Base-by-base conservation (phyloP, 2,888 invertebrate species). In the Mactromeris polynyma region DNA sequence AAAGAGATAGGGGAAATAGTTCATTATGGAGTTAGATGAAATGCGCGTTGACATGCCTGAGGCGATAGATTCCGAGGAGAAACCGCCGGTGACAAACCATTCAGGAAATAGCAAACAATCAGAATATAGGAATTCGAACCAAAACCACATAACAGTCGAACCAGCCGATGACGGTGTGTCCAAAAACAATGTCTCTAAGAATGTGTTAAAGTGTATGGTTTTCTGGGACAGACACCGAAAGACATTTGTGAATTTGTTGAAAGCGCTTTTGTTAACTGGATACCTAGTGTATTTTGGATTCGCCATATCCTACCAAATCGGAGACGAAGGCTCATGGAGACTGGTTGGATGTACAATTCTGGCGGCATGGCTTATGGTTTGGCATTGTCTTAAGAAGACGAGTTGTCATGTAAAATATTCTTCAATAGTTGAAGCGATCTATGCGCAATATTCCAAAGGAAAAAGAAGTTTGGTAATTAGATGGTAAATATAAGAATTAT, bases 291-390 rank as follows among this genome's bases (percentile, higher is more conserved):
- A 92, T 81, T 89, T 92, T 64, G 88, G 78, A 14, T 93, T 90
- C 83, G 89, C 92, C 11, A 54, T 93, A 42, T 38, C 82, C 40
- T 87, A 90, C 77, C 91, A 89, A 38, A 89, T 93, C 21, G 93
- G 94, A 58, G 94, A 94, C 78, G 92, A 93, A 64, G 93, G 92
- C 0, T 93, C 94, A 0, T 90, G 93, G 83, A 81, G 93, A 6
- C 88, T 94, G 3, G 86, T 93, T 83, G 90, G 88, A 7, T 88
- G 88, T 26, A 93, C 93, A 4, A 73, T 87, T 17, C 85, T 93
- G 2, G 85, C 88, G 11, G 73, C 88, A n/a, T 42, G 77, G 17
- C 40, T 91, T 4, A 46, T 90, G 2, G 64, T 69, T 1, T 89
- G 84, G 88, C 58, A 73, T 3, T 38, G 83, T 9, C 64, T 91